Conservation (phyloP, 2,888 invertebrate species). For the Agrilus mali region DNA sequence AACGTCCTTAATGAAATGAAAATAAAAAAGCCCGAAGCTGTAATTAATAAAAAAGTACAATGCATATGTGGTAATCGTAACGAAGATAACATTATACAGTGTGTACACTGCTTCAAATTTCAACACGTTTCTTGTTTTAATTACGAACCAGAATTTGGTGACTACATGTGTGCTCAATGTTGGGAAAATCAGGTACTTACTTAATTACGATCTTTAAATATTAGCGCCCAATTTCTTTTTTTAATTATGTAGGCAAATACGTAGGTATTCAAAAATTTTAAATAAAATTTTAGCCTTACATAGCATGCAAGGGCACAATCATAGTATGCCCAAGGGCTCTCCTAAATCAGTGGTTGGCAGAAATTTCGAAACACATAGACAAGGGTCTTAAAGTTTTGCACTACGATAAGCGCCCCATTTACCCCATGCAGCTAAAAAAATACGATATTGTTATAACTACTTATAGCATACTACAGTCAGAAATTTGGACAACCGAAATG, state of each 20-base stretch:
- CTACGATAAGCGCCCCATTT: slow-evolving; percentile 45
- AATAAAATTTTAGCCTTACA: slow-evolving; percentile 28
- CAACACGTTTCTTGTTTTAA: slow-evolving; percentile 56
- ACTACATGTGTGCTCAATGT: slow-evolving; percentile 55
- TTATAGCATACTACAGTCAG: slow-evolving; percentile 51
- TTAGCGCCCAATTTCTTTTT: too few species aligned
- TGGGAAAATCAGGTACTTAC: slow-evolving; percentile 37
- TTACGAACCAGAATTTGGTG: slow-evolving; percentile 28
- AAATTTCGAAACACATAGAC: slow-evolving; percentile 49
- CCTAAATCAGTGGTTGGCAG: slow-evolving; percentile 58
- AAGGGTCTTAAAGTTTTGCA: slow-evolving; percentile 39
- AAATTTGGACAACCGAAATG: too few species aligned
- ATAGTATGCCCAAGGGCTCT: slow-evolving; percentile 60
- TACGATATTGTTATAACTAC: slow-evolving; percentile 64
- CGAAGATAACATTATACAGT: slow-evolving; percentile 30
- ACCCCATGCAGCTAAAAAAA: slow-evolving; percentile 46
- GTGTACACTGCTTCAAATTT: slow-evolving; percentile 41
- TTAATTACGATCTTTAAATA: too few species aligned
- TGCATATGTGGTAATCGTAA: slow-evolving; percentile 34
- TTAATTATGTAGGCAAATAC: neutral
- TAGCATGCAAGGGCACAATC: slow-evolving; percentile 50
- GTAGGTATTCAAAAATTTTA: too few species aligned
- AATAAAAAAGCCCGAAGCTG: neutral
- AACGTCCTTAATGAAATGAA: slow-evolving; percentile 18
- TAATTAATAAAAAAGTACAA: slow-evolving; percentile 15